Evolutionary conservation across 2,113 vertebrate genomes (phyloP).

Genomic region (Paracanthobrama guichenoti): DNA sequence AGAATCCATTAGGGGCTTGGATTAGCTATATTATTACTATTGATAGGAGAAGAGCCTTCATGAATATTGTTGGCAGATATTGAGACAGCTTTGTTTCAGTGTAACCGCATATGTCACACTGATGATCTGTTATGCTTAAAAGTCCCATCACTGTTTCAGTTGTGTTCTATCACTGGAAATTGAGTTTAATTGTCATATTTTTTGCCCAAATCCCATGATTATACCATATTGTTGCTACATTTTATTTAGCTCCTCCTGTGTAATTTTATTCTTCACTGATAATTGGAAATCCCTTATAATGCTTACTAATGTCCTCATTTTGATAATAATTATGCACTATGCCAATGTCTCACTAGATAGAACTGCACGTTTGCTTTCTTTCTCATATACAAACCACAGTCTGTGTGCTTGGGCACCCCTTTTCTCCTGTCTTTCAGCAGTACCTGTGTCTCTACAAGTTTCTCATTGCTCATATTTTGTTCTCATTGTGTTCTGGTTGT

Average conservation of each 20-base stretch:
- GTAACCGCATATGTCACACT: slow-evolving; percentile 21
- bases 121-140: slow-evolving; percentile 1
- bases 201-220: slow-evolving; percentile 23
- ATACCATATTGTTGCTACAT: slow-evolving; percentile 16
- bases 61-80: slow-evolving; percentile 28
- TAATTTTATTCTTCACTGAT: not conserved
- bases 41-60: slow-evolving; percentile 6
- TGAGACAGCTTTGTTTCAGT: slow-evolving; percentile 23
- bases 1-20: slow-evolving; percentile 53
- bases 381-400: not conserved
- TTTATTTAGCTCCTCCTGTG: slow-evolving; percentile 13
- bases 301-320: slow-evolving; percentile 8
- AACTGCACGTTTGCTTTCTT: slow-evolving; percentile 13
- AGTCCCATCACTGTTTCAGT: not conserved
- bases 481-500: slow-evolving; percentile 37
- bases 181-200: slow-evolving; percentile 25
- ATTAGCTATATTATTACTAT: slow-evolving; percentile 36
- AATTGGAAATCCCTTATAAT: slow-evolving; percentile 17
- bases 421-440: slow-evolving; percentile 20
- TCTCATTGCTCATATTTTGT: slow-evolving; percentile 42
- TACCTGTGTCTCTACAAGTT: slow-evolving; percentile 27
- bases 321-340: not conserved
- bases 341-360: not conserved
- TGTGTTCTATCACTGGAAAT: not conserved
- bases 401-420: not conserved